Conservation (phyloP, 2,888 invertebrate genomes). For the Polyommatus icarus region DNA sequence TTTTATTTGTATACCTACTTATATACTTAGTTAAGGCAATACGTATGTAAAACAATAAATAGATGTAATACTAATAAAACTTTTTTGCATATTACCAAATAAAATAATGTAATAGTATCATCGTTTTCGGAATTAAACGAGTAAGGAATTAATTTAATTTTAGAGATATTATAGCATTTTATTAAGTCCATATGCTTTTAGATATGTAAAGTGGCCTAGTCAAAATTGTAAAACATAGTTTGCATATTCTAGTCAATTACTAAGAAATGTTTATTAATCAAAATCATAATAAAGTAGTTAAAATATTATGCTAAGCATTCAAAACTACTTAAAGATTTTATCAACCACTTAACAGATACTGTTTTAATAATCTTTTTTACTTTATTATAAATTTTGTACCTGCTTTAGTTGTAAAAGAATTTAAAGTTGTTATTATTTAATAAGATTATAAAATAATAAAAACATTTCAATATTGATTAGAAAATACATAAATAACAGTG, state of each 20-base stretch:
- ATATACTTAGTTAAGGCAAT: not conserved
- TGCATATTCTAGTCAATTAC: constrained; percentile 74
- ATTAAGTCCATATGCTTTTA: constrained; percentile 23
- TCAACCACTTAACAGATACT: not conserved
- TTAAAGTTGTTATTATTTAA: not conserved
- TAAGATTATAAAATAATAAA: not conserved
- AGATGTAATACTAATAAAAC: not conserved
- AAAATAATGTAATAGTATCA: not conserved
- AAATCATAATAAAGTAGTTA: constrained; percentile 25
- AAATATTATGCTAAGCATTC: constrained; percentile 29
- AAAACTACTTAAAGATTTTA: not conserved
- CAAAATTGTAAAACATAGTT: constrained; percentile 50
- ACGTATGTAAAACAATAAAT: constrained; percentile 28
- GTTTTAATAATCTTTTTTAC: not conserved
- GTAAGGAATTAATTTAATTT: constrained; percentile 21
- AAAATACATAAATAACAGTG: not conserved
- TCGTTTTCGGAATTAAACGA: not conserved
- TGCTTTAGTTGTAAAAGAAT: not conserved
- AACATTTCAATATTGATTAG: not conserved
- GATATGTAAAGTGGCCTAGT: constrained; percentile 57
- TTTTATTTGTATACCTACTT: not conserved
- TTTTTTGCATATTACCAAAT: constrained; percentile 20
- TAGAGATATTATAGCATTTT: constrained; percentile 21
- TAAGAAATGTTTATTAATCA: constrained; percentile 42
- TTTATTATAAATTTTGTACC: not conserved